Conservation (phyloP, 2,888 invertebrate species). For the Eutolmus rufibarbis region DNA sequence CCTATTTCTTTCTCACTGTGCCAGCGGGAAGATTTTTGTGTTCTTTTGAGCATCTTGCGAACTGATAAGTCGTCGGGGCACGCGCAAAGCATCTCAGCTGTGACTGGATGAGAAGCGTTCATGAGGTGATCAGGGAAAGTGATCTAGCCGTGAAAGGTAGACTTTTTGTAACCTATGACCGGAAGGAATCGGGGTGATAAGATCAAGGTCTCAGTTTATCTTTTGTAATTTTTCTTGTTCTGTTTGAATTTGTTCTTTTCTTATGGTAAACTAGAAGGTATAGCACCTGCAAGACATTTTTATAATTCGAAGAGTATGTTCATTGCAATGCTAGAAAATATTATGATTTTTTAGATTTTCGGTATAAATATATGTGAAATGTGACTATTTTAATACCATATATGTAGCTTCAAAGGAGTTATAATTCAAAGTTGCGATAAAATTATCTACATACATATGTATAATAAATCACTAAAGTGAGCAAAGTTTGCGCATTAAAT, state of each 20-base stretch:
- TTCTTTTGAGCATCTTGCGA: not conserved
- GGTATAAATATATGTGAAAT: not conserved
- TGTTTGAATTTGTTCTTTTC: not conserved
- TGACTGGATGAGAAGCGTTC: not conserved
- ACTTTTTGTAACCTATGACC: conserved; percentile 12
- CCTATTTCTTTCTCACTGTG: not conserved
- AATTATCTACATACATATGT: too few species aligned
- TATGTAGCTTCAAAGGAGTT: too few species aligned
- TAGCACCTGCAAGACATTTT: not conserved
- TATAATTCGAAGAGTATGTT: not conserved
- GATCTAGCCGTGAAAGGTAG: not conserved
- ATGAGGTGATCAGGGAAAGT: not conserved
- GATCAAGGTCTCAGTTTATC: not conserved
- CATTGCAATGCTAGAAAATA: not conserved
- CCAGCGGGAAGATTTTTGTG: not conserved
- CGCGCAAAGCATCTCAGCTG: not conserved
- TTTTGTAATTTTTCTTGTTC: not conserved
- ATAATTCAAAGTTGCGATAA: too few species aligned
- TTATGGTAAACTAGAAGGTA: not conserved
- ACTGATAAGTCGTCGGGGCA: not conserved
- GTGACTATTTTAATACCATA: too few species aligned
- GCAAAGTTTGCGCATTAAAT: too few species aligned
- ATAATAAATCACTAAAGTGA: too few species aligned
- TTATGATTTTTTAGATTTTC: not conserved
- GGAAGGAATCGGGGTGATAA: conserved; percentile 16